Percentiles rank a stretch among this genome's conserved stretches.
These are phyloP conservation scores for Cephus rjabovi DNA, from an alignment of 2,888 invertebrate species.

Conservation along the genomic window DNA sequence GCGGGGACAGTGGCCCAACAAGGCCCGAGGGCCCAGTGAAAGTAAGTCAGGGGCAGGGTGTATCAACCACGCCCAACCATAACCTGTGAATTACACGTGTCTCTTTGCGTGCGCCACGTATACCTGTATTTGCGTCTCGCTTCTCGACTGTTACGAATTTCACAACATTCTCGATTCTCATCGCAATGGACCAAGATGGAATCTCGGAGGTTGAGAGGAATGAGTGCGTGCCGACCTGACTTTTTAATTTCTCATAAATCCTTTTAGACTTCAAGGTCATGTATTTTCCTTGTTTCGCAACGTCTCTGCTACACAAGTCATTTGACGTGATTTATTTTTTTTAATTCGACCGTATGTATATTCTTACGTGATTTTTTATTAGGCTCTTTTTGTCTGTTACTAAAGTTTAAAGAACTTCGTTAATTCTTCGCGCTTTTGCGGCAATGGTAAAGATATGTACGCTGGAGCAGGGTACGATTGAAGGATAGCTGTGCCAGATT, in stretches of 20 bases:
- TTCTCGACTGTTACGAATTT: not conserved
- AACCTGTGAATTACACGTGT: not conserved
- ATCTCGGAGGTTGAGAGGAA: no score
- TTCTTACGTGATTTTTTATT: not conserved
- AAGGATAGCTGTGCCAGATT: no score
- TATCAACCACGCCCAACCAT: constrained; percentile 22
- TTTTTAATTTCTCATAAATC: no score
- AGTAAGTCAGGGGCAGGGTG: constrained; percentile 58
- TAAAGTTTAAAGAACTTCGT: not conserved
- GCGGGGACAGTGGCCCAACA: not conserved
- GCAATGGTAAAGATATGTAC: no score
- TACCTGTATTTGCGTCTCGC: not conserved
- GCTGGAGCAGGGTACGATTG: no score
- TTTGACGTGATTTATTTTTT: not conserved
- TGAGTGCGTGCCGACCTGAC: no score
- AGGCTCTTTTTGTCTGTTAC: no score
- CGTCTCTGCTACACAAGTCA: no score
- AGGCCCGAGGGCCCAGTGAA: constrained; percentile 35
- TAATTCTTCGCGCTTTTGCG: no score
- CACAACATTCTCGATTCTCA: not conserved
- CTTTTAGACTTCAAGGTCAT: no score
- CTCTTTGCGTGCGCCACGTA: not conserved
- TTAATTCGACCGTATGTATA: not conserved
- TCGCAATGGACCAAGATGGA: no score
- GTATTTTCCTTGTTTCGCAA: no score